A percentile compares a stretch with the other conserved stretches of the same genome.
Evolutionary conservation across 2,888 invertebrate species (phyloP).

Genomic region (Agelastica alni): DNA sequence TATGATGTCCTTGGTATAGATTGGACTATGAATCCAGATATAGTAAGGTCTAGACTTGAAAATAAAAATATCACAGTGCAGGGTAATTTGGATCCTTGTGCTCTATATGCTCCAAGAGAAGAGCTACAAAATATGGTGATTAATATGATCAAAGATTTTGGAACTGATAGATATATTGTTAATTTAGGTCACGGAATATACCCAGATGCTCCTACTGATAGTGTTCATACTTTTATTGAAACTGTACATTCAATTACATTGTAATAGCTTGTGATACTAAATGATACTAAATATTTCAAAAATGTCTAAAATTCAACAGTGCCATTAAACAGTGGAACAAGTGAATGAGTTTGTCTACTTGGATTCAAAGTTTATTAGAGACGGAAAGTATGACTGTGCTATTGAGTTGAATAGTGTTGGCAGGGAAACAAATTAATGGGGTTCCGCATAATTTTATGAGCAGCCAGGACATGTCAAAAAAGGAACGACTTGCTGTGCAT

Average conservation of each 20-base stretch:
- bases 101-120: constrained; percentile 74
- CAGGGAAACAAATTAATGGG: too few relatives aligned
- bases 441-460: too few relatives aligned
- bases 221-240: constrained; percentile 83
- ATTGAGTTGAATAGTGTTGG: too few relatives aligned
- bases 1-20: constrained; percentile 94
- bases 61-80: constrained; percentile 83
- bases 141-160: constrained; percentile 84
- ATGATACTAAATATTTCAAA: too few relatives aligned
- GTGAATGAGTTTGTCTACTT: too few relatives aligned
- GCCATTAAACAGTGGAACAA: too few relatives aligned
- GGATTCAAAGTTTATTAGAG: too few relatives aligned
- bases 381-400: too few relatives aligned
- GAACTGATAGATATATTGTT: constrained; percentile 86
- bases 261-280: too few relatives aligned
- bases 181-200: constrained; percentile 98
- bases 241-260: constrained; percentile 82
- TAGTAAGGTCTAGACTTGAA: constrained; percentile 65
- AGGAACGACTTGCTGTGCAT: too few relatives aligned
- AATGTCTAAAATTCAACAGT: too few relatives aligned
- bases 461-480: too few relatives aligned
- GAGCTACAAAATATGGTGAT: constrained; percentile 68
- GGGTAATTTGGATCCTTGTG: constrained; percentile 95
- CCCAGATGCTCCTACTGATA: constrained; percentile 84
- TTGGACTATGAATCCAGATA: constrained; percentile 87